Evolutionary conservation across 2,113 vertebrate species (phyloP).

Genomic region (Pelecanoides urinatrix): DNA sequence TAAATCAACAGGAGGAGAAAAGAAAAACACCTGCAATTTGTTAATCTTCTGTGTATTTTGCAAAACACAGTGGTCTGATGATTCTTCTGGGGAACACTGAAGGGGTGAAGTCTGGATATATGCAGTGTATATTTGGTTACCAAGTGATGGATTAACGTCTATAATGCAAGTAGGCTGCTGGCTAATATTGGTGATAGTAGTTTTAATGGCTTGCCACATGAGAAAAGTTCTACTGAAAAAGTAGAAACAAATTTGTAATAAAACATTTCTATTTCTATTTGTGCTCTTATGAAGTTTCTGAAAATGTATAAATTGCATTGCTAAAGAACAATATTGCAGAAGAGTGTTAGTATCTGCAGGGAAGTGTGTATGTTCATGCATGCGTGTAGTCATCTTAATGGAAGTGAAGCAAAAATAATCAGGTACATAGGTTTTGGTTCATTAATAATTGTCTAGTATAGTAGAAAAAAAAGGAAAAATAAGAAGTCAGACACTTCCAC

Average conservation of each 20-base stretch:
- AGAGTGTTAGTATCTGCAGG: background rate
- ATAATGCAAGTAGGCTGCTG: background rate
- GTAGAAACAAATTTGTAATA: background rate
- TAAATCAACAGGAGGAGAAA: background rate
- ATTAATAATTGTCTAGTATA: conserved; percentile 22
- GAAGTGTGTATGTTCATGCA: background rate
- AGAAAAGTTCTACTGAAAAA: background rate
- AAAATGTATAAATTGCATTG: background rate
- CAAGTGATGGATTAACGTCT: background rate
- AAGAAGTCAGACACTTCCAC: background rate
- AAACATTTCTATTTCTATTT: background rate
- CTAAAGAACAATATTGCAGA: background rate
- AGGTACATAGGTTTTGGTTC: conserved; percentile 11
- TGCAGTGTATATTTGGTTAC: background rate
- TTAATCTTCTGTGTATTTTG: background rate
- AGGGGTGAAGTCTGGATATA: background rate
- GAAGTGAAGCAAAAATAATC: conserved; percentile 22
- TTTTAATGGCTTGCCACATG: background rate
- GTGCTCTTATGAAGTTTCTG: background rate
- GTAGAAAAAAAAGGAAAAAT: background rate
- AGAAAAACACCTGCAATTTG: background rate
- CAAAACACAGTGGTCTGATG: background rate
- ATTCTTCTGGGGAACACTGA: background rate
- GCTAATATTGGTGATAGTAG: background rate
- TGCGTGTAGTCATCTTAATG: background rate